Evolutionary conservation across 2,888 invertebrate species (phyloP).

Genomic region (Chloromyia formosa): DNA sequence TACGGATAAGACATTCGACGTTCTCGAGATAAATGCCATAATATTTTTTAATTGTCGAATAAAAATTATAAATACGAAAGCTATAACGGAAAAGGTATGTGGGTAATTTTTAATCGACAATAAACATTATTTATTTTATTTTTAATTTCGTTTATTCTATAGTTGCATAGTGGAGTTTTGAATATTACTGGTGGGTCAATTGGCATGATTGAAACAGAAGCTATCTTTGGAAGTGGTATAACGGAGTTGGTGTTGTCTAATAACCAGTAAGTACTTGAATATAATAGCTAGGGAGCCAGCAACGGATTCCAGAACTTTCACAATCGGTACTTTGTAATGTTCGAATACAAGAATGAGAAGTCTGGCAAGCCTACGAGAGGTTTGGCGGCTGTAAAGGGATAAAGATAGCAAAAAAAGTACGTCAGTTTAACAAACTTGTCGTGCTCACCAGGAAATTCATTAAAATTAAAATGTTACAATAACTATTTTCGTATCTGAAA

Average conservation of each 20-base stretch:
- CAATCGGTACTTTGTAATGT: too few relatives aligned
- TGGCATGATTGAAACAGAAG: slow-evolving; percentile 60
- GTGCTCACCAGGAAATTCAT: too few relatives aligned
- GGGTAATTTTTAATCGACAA: background rate
- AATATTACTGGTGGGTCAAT: slow-evolving; percentile 60
- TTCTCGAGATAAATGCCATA: slow-evolving; percentile 59
- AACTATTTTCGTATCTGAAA: too few relatives aligned
- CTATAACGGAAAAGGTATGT: slow-evolving; percentile 60
- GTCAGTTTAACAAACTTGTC: too few relatives aligned
- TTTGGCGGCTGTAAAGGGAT: too few relatives aligned
- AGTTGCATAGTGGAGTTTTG: slow-evolving; percentile 58
- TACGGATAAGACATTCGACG: slow-evolving; percentile 59
- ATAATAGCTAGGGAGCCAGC: too few relatives aligned
- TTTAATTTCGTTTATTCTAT: too few relatives aligned
- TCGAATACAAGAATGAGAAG: too few relatives aligned
- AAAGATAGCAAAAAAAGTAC: too few relatives aligned
- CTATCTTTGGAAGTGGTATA: slow-evolving; percentile 62
- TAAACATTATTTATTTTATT: slow-evolving; percentile 23
- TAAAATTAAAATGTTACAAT: too few relatives aligned
- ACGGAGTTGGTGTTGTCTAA: slow-evolving; percentile 56
- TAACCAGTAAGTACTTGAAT: slow-evolving; percentile 57
- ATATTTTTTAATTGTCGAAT: slow-evolving; percentile 59
- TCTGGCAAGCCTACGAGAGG: too few relatives aligned
- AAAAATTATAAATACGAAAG: slow-evolving; percentile 56
- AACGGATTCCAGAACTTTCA: too few relatives aligned